A percentile compares a stretch with the other conserved stretches of the same genome.
Conservation (phyloP, 2,113 vertebrate species). For the Riparia riparia region DNA sequence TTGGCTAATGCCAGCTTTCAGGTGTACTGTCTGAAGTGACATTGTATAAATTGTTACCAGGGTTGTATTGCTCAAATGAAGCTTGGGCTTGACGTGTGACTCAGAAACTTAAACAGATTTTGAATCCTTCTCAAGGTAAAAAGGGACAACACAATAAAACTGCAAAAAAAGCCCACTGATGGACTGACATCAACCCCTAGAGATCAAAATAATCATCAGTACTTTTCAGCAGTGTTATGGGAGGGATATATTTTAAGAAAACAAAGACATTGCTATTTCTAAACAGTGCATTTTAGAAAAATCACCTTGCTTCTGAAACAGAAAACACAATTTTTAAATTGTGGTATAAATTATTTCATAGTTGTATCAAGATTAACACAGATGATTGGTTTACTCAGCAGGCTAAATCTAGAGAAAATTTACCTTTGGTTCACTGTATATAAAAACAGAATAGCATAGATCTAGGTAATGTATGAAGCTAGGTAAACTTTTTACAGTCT, state of each 20-base stretch:
- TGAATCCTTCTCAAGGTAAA: not conserved
- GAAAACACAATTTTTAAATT: not conserved
- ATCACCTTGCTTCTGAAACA: not conserved
- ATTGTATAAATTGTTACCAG: not conserved
- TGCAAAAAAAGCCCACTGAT: not conserved
- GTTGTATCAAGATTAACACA: not conserved
- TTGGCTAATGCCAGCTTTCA: not conserved
- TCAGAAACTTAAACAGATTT: not conserved
- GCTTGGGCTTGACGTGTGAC: not conserved
- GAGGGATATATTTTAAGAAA: not conserved
- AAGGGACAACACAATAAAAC: not conserved
- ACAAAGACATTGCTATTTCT: not conserved
- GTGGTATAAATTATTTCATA: not conserved
- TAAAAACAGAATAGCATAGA: not conserved
- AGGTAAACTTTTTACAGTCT: not conserved
- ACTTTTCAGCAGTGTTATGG: not conserved
- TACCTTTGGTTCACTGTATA: not conserved
- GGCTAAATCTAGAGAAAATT: not conserved
- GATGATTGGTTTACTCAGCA: not conserved
- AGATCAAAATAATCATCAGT: not conserved
- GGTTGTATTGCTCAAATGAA: not conserved
- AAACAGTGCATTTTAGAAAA: not conserved
- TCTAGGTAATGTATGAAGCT: not conserved
- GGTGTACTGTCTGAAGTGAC: not conserved
- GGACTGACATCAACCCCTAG: not conserved